These are phyloP conservation scores for Temnothorax nylanderi DNA, from an alignment of 1,140 invertebrate species.

Conservation along the genomic window DNA sequence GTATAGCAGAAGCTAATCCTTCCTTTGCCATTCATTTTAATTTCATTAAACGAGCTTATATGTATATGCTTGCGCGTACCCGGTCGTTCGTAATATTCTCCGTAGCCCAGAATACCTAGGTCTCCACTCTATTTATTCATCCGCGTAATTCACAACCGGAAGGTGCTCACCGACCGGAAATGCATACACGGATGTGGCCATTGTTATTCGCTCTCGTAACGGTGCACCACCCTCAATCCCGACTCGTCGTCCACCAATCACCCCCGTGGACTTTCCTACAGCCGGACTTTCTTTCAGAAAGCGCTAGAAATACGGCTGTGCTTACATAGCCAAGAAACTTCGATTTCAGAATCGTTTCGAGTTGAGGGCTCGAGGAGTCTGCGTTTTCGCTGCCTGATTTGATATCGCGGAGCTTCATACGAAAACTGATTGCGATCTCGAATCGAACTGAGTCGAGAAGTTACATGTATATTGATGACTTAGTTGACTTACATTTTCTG, in stretches of 20 bases:
- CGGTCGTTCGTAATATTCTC: slow-evolving; percentile 73
- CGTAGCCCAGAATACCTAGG: slow-evolving; percentile 64
- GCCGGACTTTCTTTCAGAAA: slow-evolving; percentile 66
- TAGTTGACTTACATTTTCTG: background rate
- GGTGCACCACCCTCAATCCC: slow-evolving; percentile 48
- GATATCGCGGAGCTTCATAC: slow-evolving; percentile 6
- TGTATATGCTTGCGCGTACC: slow-evolving; percentile 58
- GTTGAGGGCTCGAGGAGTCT: slow-evolving; percentile 3
- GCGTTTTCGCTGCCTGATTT: slow-evolving; percentile 36
- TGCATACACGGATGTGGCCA: slow-evolving; percentile 78
- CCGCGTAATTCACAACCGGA: slow-evolving; percentile 85
- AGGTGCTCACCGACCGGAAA: slow-evolving; percentile 84
- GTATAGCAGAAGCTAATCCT: slow-evolving; percentile 76
- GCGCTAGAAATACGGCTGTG: slow-evolving; percentile 43
- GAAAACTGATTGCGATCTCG: slow-evolving; percentile 32
- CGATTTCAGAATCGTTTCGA: slow-evolving; percentile 47
- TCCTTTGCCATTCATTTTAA: slow-evolving; percentile 82
- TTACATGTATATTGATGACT: background rate
- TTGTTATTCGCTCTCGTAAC: slow-evolving; percentile 75
- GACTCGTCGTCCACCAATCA: slow-evolving; percentile 70
- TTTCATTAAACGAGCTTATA: slow-evolving; percentile 82
- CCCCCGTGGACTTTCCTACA: slow-evolving; percentile 44
- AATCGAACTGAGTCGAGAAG: background rate
- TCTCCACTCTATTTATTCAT: slow-evolving; percentile 83
- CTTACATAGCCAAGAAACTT: slow-evolving; percentile 19